Evolutionary conservation across 2,113 vertebrate genomes (phyloP).

Genomic region (Siniperca chuatsi): DNA sequence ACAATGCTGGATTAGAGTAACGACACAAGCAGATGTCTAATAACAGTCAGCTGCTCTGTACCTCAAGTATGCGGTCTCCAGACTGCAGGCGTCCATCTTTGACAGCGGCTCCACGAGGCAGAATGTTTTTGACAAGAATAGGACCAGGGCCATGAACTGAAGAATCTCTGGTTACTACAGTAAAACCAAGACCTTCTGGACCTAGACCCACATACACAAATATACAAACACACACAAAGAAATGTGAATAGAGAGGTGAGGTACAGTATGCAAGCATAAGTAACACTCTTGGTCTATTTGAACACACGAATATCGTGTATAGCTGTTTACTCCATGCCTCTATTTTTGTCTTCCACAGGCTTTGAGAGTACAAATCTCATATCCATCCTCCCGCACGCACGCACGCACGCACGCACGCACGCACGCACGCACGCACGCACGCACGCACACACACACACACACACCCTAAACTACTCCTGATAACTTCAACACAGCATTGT

Average conservation of each 20-base stretch:
- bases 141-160: conserved; percentile 93
- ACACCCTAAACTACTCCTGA: conserved; percentile 20
- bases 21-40: too few relatives aligned
- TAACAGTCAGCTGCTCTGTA: conserved; percentile 57
- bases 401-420: neutral
- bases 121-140: conserved; percentile 98
- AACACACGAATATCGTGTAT: conserved; percentile 8
- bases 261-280: neutral
- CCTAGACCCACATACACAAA: conserved; percentile 80
- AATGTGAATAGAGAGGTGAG: neutral
- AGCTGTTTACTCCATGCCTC: conserved; percentile 8
- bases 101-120: conserved; percentile 94
- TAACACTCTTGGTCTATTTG: neutral
- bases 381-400: neutral
- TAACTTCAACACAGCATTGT: conserved; percentile 36
- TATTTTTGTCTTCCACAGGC: conserved; percentile 21
- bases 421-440: neutral
- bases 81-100: conserved; percentile 97
- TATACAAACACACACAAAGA: neutral
- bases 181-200: conserved; percentile 96
- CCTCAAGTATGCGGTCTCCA: conserved; percentile 97
- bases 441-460: neutral
- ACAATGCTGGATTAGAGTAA: neutral
- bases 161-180: conserved; percentile 97
- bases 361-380: conserved; percentile 24